Evolutionary conservation across 2,113 vertebrate species (phyloP).

Genomic region (Takifugu bimaculatus): DNA sequence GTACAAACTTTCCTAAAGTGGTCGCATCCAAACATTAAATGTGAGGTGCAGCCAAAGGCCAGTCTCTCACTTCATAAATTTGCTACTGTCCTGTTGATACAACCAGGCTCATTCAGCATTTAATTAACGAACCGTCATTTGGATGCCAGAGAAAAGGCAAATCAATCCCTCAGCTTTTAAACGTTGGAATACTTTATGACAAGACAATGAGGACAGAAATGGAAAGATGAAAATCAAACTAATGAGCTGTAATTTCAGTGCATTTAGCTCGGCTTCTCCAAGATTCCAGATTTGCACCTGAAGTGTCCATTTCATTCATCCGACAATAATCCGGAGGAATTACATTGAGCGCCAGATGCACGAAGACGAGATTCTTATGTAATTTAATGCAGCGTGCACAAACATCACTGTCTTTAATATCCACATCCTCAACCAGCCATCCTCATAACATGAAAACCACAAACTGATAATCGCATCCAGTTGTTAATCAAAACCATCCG

Average conservation of each 20-base stretch:
- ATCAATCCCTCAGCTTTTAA: neutral
- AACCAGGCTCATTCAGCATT: conserved; percentile 10
- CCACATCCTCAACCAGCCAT: neutral
- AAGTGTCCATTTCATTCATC: neutral
- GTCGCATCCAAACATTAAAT: conserved; percentile 26
- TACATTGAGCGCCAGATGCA: too few relatives aligned
- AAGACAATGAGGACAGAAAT: neutral
- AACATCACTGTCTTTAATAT: conserved; percentile 2
- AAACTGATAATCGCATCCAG: too few relatives aligned
- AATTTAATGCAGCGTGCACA: neutral
- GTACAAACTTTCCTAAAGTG: neutral
- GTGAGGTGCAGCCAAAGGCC: conserved; percentile 38
- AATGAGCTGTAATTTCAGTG: conserved; percentile 25
- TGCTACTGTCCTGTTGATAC: conserved; percentile 10
- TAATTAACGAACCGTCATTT: conserved; percentile 17
- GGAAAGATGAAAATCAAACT: conserved; percentile 13
- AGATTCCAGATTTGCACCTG: neutral
- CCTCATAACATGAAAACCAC: neutral
- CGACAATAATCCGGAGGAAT: neutral
- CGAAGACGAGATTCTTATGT: neutral
- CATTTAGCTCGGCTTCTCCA: conserved; percentile 14
- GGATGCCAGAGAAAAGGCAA: conserved; percentile 10
- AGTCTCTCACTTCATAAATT: conserved; percentile 45
- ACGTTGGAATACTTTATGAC: conserved; percentile 4
- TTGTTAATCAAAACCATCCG: too few relatives aligned